Conservation (phyloP, 1,140 invertebrate species). For the Halictus rubicundus region DNA sequence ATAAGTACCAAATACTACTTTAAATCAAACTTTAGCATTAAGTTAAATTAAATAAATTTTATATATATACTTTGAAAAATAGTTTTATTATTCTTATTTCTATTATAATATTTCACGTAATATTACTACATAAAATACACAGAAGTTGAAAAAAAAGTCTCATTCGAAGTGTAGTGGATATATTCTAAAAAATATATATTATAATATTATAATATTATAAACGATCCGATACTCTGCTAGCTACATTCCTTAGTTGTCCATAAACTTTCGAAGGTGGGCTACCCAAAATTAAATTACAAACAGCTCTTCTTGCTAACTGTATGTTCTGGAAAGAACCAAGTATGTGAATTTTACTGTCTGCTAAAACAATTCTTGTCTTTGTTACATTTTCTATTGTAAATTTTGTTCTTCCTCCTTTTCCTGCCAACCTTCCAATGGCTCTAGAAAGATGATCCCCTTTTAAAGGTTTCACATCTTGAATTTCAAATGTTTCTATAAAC, state of each 20-base stretch:
- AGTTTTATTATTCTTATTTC: constrained; percentile 6
- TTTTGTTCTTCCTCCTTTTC: constrained; percentile 98
- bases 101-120: neutral
- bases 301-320: constrained; percentile 94
- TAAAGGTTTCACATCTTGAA: constrained; percentile 97
- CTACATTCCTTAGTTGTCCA: constrained; percentile 93
- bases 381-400: constrained; percentile 99
- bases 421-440: constrained; percentile 97
- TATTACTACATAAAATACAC: neutral
- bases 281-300: constrained; percentile 98
- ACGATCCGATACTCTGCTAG: constrained; percentile 89
- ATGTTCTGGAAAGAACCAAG: constrained; percentile 99
- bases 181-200: neutral
- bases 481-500: constrained; percentile 98
- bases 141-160: neutral
- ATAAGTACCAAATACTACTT: constrained; percentile 94
- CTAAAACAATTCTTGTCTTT: constrained; percentile 98
- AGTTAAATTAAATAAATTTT: constrained; percentile 7
- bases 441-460: constrained; percentile 97
- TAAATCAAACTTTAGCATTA: constrained; percentile 71
- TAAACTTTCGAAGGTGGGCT: constrained; percentile 98
- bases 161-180: constrained; percentile 11
- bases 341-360: constrained; percentile 98
- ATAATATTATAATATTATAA: too few relatives aligned
- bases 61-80: constrained; percentile 16